Conservation (phyloP, 2,888 invertebrate genomes). For the Acronicta psi region DNA sequence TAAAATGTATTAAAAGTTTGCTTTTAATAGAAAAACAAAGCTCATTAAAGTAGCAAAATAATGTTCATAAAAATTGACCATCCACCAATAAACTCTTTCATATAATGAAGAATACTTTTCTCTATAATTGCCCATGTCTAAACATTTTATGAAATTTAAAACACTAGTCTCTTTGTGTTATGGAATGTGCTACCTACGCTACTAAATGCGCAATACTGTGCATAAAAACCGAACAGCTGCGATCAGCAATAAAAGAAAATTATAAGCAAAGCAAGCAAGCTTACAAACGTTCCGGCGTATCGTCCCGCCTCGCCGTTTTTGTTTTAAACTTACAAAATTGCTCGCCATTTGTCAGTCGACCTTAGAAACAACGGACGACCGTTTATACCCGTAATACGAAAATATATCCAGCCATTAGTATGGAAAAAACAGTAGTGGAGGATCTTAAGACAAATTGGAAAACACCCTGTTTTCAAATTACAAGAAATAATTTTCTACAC, state of each 20-base stretch:
- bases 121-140: too few relatives aligned
- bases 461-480: conserved; percentile 78
- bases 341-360: conserved; percentile 66
- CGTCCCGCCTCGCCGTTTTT: conserved; percentile 51
- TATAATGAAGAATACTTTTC: too few relatives aligned
- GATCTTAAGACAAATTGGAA: conserved; percentile 75
- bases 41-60: too few relatives aligned
- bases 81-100: too few relatives aligned
- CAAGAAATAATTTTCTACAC: conserved; percentile 78
- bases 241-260: conserved; percentile 48
- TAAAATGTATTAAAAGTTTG: too few relatives aligned
- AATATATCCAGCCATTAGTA: conserved; percentile 71
- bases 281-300: conserved; percentile 38
- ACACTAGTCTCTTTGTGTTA: too few relatives aligned
- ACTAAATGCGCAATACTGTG: conserved; percentile 29
- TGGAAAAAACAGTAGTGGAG: conserved; percentile 61
- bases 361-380: conserved; percentile 63
- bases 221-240: conserved; percentile 38
- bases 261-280: conserved; percentile 35
- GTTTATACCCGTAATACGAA: conserved; percentile 75
- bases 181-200: too few relatives aligned
- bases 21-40: too few relatives aligned
- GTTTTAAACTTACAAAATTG: conserved; percentile 64
- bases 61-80: too few relatives aligned
- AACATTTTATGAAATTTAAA: too few relatives aligned